Base-by-base conservation (phyloP, 1,140 invertebrate species). In the Sminthurinus signatus region DNA sequence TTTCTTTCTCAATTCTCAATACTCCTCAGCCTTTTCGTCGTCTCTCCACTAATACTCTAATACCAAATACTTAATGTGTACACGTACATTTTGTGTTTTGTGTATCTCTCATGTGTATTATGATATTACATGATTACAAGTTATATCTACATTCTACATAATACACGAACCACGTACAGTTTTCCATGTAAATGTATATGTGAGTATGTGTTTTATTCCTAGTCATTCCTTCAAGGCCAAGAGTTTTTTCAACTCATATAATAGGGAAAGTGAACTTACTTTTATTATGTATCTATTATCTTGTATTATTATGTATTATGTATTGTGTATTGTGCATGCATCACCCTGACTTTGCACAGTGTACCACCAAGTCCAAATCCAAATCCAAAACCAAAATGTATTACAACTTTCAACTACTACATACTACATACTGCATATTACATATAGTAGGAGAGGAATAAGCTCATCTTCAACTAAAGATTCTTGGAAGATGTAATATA, bases 191-290 rank as follows among this genome's bases (percentile, higher is more conserved):
- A 15, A 48, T 5, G 10, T 14, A 19, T 8, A 48, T 48, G 10
- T 5, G 15, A 48, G 21, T n/a, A 42, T n/a, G 39, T 42, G n/a
- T 42, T n/a, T 12, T 42, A 10, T 12, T 42, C 39, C 10, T 12
- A 10, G n/a, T 42, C n/a, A 42, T 42, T 12, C 10, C 10, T 25
- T 52, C 50, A 52, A 52, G 50, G 50, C 50, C 27, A 52, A 52
- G 25, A 52, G 50, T 25, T 52, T 52, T 52, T 52, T 52, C 50
- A 52, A 52, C 50, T 28, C 27, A 14, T 12, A 14, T 5, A 14
- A 8, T 5, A 52, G 50, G 27, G 23, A 17, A 17, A 52, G 50
- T 19, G 25, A 52, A 29, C 14, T n/a, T 46, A 48, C 44, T 10
- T 19, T 10, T 10, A 48, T 21, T 21, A 19, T 48, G 17, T n/a